These are phyloP conservation scores for Drosophila prolongata DNA, from an alignment of 2,888 invertebrate genomes.

Conservation along the genomic window DNA sequence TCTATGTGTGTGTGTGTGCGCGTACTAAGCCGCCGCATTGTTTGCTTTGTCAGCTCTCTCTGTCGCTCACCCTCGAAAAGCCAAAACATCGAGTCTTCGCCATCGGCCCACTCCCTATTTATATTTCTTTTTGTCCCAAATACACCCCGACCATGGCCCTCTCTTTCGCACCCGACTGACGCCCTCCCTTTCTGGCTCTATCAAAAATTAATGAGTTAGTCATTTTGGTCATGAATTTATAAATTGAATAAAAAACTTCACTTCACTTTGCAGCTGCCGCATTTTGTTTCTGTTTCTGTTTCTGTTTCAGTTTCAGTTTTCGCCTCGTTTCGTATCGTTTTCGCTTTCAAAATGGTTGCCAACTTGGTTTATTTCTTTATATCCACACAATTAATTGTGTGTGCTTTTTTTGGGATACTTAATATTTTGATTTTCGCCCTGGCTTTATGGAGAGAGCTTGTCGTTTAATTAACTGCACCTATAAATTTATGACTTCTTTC, in stretches of 20 bases:
- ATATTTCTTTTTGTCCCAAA: constrained; percentile 58
- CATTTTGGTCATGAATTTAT: constrained; percentile 78
- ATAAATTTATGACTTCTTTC: constrained; percentile 12
- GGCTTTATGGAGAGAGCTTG: constrained; percentile 9
- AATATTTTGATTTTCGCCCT: constrained; percentile 47
- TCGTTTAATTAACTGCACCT: constrained; percentile 65
- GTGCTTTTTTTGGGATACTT: constrained; percentile 13
- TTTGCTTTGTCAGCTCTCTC: constrained; percentile 58
- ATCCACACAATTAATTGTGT: constrained; percentile 69
- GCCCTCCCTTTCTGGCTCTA: constrained; percentile 44
- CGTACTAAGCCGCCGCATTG: constrained; percentile 71
- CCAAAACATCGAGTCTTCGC: constrained; percentile 22
- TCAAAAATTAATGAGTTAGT: constrained; percentile 79
- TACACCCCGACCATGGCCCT: constrained; percentile 31
- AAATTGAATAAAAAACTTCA: constrained; percentile 77
- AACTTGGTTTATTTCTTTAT: constrained; percentile 15
- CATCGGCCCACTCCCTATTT: constrained; percentile 21
- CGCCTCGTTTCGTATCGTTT: constrained; percentile 1
- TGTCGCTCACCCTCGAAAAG: not conserved
- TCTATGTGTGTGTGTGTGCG: constrained; percentile 37
- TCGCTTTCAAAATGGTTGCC: constrained; percentile 74
- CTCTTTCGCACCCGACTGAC: not conserved
- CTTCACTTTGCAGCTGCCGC: constrained; percentile 72
- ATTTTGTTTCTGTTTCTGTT: constrained; percentile 39
- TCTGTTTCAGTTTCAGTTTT: constrained; percentile 21